Evolutionary conservation across 2,888 invertebrate genomes (phyloP), one percentile per base, ranked within the genome.

Genomic region (Monopis laevigella): DNA sequence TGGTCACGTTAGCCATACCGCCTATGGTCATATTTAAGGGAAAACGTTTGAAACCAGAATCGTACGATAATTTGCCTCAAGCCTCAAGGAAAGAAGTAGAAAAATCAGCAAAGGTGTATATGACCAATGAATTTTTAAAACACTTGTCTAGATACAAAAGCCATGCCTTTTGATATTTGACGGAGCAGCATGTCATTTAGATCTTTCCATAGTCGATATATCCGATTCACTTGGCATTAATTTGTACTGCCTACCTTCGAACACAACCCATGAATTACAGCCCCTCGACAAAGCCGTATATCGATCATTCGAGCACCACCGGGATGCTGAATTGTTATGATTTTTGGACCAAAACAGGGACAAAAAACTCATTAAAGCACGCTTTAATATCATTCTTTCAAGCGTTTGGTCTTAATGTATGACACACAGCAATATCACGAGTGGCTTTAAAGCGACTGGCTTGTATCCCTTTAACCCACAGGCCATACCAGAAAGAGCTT

Each of bases 11-110:
- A n/a, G n/a, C n/a, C n/a, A 42, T 48, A 43, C 45, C 48, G 11
- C 47, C 49, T 13, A 50, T 50, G 50, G 32, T 51, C 6, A 43
- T 48, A 19, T 50, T 50, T 43, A 50, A 49, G 16, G 45, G 48
- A 0, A 36, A 51, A 49, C 44, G 50, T 6, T 43, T 49, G 27
- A 50, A 49, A 43, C 43, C 46, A 2, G 44, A 44, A 27, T 44
- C 32, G 19, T 29, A 38, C 2, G 36, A 34, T 14, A 21, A 47
- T 28, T 46, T 46, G 29, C 44, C 46, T 8, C 40, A 17, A 7
- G 46, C 43, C 38, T 44, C 48, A 8, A n/a, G n/a, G n/a, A n/a
- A n/a, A n/a, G 44, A 50, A 19, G 49, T 50, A 19, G 41, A 48
- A 42, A 51, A 45, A 39, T 42, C 49, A 1, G 13, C 46, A 38